Conservation (phyloP, 2,888 invertebrate species). For the Blomia tropicalis region DNA sequence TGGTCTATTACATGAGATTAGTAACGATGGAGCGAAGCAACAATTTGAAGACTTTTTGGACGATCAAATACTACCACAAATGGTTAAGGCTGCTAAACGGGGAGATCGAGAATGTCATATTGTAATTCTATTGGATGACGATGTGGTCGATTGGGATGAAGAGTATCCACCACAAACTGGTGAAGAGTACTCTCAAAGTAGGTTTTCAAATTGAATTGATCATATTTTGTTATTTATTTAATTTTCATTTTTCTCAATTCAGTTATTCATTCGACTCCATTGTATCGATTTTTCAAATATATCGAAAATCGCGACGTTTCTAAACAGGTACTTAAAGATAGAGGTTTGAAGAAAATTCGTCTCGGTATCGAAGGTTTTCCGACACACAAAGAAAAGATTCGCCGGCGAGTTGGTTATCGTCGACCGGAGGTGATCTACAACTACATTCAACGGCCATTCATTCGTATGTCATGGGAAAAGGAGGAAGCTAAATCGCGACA, state of each 20-base stretch:
- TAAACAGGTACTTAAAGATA: conserved; percentile 85
- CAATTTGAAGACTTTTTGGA: conserved; percentile 94
- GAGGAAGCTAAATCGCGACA: conserved; percentile 97
- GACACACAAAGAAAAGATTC: conserved; percentile 96
- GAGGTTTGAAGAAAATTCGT: conserved; percentile 93
- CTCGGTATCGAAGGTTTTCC: conserved; percentile 97
- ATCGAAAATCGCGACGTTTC: conserved; percentile 98
- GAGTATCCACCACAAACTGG: conserved; percentile 99
- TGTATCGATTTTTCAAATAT: conserved; percentile 97
- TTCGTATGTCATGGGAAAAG: conserved; percentile 99
- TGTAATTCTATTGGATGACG: conserved; percentile 86
- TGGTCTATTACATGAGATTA: conserved; percentile 87
- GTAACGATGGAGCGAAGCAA: conserved; percentile 94
- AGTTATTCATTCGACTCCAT: conserved; percentile 81
- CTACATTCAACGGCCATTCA: conserved; percentile 96
- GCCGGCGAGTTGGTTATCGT: conserved; percentile 78
- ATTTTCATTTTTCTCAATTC: conserved; percentile 32
- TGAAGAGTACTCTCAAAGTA: conserved; percentile 91
- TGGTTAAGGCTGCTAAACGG: conserved; percentile 60
- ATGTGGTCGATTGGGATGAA: conserved; percentile 92
- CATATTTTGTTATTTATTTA: neutral
- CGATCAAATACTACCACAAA: conserved; percentile 78
- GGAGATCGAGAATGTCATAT: conserved; percentile 97
- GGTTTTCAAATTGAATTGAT: conserved; percentile 33
- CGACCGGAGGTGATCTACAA: conserved; percentile 91